Evolutionary conservation across 2,888 invertebrate genomes (phyloP).

Genomic region (Slavum lentiscoides): DNA sequence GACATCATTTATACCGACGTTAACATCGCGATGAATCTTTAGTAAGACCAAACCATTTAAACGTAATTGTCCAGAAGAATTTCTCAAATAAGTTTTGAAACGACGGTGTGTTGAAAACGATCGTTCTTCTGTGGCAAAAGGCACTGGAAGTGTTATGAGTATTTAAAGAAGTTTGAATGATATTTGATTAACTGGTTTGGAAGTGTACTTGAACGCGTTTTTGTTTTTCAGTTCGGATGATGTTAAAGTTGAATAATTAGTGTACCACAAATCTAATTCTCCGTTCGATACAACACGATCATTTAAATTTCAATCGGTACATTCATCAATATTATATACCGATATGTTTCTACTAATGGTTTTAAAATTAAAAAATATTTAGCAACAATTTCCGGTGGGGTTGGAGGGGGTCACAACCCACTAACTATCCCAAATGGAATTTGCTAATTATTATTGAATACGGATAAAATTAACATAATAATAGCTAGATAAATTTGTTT

Average conservation of each 20-base stretch:
- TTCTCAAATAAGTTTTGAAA: background rate
- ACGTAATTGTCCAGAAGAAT: background rate
- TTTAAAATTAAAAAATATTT: too few species aligned
- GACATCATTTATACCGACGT: background rate
- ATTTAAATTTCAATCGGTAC: too few species aligned
- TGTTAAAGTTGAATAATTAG: constrained; percentile 6
- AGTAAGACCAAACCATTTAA: constrained; percentile 16
- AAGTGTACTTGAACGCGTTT: background rate
- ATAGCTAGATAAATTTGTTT: too few species aligned
- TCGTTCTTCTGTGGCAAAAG: background rate
- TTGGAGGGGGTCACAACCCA: too few species aligned
- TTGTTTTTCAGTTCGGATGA: background rate
- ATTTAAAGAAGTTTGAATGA: constrained; percentile 4
- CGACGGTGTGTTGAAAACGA: background rate
- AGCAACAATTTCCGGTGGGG: too few species aligned
- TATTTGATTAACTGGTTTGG: background rate
- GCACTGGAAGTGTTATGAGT: constrained; percentile 1
- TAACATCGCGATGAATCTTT: too few species aligned
- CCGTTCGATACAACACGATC: background rate
- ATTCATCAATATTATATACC: too few species aligned
- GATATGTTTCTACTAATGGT: too few species aligned
- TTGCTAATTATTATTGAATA: too few species aligned
- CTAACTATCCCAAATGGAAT: too few species aligned
- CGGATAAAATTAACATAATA: too few species aligned
- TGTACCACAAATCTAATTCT: background rate